Conservation (phyloP, 2,797 vertebrate species). For the Lutjanus argentimaculatus region DNA sequence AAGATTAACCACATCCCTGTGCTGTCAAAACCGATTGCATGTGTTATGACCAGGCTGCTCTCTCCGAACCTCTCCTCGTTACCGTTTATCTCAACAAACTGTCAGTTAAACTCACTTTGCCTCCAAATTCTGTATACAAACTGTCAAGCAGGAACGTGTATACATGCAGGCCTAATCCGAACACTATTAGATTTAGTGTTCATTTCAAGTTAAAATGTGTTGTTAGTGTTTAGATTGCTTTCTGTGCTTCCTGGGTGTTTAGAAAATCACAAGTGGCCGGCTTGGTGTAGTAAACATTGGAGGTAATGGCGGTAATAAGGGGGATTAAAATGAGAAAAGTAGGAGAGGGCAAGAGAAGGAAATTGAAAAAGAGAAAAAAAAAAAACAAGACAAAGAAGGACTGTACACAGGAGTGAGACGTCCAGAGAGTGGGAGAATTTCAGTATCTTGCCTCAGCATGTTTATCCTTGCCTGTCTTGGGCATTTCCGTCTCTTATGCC, state of each 20-base stretch:
- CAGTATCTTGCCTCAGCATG: slow-evolving; percentile 80
- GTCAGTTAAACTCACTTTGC: slow-evolving; percentile 72
- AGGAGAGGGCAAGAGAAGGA: slow-evolving; percentile 20
- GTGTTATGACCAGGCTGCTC: slow-evolving; percentile 76
- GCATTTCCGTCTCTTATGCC: slow-evolving; percentile 66
- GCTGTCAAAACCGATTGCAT: slow-evolving; percentile 72
- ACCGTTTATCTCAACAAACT: slow-evolving; percentile 76
- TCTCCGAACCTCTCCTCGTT: slow-evolving; percentile 69
- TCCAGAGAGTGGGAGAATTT: slow-evolving; percentile 64
- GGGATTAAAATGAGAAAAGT: slow-evolving; percentile 41
- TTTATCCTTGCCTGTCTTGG: slow-evolving; percentile 75
- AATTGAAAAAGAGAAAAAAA: slow-evolving; percentile 36
- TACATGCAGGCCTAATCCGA: slow-evolving; percentile 48
- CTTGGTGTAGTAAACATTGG: slow-evolving; percentile 60
- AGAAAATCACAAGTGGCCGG: slow-evolving; percentile 56
- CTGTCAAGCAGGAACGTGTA: slow-evolving; percentile 64
- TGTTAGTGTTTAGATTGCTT: slow-evolving; percentile 51
- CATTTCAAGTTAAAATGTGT: slow-evolving; percentile 46
- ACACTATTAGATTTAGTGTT: slow-evolving; percentile 47
- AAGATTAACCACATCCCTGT: slow-evolving; percentile 73
- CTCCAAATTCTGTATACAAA: slow-evolving; percentile 73
- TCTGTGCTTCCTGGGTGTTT: slow-evolving; percentile 45
- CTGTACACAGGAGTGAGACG: slow-evolving; percentile 22
- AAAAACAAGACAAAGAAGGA: slow-evolving; percentile 6
- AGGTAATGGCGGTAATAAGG: slow-evolving; percentile 54